Evolutionary conservation across 1,140 invertebrate genomes (phyloP).

Genomic region (Glomeris maerens): DNA sequence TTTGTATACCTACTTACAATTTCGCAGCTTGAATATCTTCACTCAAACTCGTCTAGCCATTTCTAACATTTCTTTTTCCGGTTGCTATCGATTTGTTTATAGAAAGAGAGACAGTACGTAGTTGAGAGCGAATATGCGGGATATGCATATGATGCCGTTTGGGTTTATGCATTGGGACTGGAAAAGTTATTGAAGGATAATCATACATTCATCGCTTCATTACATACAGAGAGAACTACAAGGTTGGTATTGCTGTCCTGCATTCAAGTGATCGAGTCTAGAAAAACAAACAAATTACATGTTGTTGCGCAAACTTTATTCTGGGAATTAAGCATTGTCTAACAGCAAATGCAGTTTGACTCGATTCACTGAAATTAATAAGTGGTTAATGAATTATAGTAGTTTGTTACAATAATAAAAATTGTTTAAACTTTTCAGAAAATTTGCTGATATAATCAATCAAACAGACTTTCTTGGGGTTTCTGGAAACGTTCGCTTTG

Average conservation of each 20-base stretch:
- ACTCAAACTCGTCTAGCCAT: too few relatives aligned
- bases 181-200: slow-evolving; percentile 45
- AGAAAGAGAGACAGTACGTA: too few relatives aligned
- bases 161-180: slow-evolving; percentile 61
- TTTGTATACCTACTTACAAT: too few relatives aligned
- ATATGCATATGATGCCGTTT: slow-evolving; percentile 68
- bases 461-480: slow-evolving; percentile 56
- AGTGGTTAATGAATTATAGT: too few relatives aligned
- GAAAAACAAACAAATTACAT: too few relatives aligned
- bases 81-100: too few relatives aligned
- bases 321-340: not conserved
- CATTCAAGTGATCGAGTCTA: too few relatives aligned
- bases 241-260: slow-evolving; percentile 30
- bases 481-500: slow-evolving; percentile 57
- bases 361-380: too few relatives aligned
- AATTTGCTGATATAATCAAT: slow-evolving; percentile 33
- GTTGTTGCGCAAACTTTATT: not conserved
- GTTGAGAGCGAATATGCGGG: slow-evolving; percentile 54
- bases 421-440: slow-evolving; percentile 32
- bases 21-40: too few relatives aligned
- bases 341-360: too few relatives aligned
- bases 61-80: too few relatives aligned
- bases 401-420: too few relatives aligned
- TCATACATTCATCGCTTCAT: slow-evolving; percentile 39
- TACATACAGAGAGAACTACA: slow-evolving; percentile 42